Conservation (phyloP, 2,888 invertebrate species). For the Machimus rusticus region DNA sequence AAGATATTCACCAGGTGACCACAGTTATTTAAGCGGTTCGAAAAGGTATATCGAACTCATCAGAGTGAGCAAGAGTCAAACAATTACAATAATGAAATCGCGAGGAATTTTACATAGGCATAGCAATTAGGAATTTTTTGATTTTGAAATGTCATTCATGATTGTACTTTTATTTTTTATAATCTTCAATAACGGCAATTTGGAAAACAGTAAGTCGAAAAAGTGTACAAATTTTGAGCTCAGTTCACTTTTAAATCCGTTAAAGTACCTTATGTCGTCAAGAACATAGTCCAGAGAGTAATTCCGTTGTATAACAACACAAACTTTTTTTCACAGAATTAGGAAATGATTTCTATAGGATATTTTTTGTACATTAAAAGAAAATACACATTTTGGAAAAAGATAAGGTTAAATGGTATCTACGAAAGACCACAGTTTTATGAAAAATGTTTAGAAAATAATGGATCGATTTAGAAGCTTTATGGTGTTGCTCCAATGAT, state of each 20-base stretch:
- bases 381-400: no score
- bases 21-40: not conserved
- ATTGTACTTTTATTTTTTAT: not conserved
- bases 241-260: not conserved
- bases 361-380: no score
- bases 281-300: no score
- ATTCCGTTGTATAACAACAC: no score
- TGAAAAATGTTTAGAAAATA: no score
- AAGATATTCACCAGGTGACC: not conserved
- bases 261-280: no score
- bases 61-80: not conserved
- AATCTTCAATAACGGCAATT: not conserved
- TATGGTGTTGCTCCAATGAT: no score
- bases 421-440: no score
- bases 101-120: not conserved
- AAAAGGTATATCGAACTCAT: not conserved
- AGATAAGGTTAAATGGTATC: no score
- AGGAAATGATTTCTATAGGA: no score
- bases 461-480: no score
- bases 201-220: not conserved
- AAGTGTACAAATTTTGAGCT: not conserved
- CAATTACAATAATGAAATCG: not conserved
- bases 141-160: not conserved
- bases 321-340: no score
- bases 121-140: not conserved